phyloP scores from a whole-genome alignment of 2,797 vertebrate species.

The Semaprochilodus insignis region DNA sequence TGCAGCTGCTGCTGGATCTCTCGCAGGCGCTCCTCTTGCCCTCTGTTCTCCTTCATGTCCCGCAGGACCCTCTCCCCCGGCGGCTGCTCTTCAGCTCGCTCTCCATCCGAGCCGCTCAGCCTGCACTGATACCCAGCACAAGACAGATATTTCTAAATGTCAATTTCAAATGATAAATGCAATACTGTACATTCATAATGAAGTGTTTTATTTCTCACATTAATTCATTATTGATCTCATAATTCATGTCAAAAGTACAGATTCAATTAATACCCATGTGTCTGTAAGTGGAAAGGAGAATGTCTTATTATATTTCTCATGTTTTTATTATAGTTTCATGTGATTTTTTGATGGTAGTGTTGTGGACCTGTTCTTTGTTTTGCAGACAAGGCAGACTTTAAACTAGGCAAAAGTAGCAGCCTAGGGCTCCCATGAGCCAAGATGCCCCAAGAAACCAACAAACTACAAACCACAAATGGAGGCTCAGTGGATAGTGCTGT shows the following conservation, averaged over 20 bases:
- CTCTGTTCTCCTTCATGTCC: slow-evolving; percentile 83
- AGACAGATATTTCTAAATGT: neutral
- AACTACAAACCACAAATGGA: no score
- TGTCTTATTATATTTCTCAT: no score
- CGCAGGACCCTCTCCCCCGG: slow-evolving; percentile 87
- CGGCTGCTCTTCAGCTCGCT: slow-evolving; percentile 69
- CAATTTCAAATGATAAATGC: neutral
- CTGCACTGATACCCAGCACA: slow-evolving; percentile 71
- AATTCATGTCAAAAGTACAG: neutral
- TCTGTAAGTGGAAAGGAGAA: no score
- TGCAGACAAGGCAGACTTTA: no score
- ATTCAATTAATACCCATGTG: no score
- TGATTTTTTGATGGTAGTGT: no score
- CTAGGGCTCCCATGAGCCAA: no score
- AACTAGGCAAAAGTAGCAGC: no score
- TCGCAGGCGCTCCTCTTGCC: slow-evolving; percentile 83
- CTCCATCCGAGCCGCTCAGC: slow-evolving; percentile 70
- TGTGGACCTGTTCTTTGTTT: no score
- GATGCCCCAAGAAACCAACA: no score
- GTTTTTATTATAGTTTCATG: neutral
- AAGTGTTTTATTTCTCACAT: neutral
- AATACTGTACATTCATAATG: neutral
- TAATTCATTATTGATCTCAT: neutral
- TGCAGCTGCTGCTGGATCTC: slow-evolving; percentile 90
- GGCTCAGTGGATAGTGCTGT: no score